Conservation (phyloP, 2,888 invertebrate genomes). For the Agrochola circellaris region DNA sequence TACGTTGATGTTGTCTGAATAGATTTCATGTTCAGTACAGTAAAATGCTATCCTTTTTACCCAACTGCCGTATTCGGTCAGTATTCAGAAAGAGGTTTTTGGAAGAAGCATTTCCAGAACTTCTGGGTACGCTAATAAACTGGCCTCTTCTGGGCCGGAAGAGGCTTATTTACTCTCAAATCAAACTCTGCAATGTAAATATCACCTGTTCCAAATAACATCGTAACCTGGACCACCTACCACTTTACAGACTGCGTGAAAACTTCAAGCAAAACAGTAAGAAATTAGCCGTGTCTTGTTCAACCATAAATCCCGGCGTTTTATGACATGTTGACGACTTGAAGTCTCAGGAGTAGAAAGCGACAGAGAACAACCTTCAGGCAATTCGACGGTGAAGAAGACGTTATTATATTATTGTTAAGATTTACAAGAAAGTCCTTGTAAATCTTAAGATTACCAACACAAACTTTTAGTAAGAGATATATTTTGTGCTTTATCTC, state of each 20-base stretch:
- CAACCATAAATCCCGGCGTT: conserved; percentile 30
- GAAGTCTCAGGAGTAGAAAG: conserved; percentile 1
- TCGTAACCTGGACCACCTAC: conserved; percentile 14
- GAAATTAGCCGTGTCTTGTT: conserved; percentile 13
- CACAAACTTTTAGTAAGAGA: too few species aligned
- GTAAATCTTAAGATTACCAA: background rate
- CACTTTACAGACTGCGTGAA: background rate
- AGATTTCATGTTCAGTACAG: background rate
- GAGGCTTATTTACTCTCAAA: background rate
- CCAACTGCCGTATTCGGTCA: background rate
- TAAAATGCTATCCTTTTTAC: background rate
- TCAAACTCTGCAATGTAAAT: too few species aligned
- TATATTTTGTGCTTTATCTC: background rate
- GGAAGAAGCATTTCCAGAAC: background rate
- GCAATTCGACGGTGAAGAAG: background rate
- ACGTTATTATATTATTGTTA: background rate
- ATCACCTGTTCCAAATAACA: background rate
- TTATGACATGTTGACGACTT: conserved; percentile 30
- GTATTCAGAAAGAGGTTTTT: too few species aligned
- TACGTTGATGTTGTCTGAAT: background rate
- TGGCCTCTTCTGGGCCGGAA: background rate
- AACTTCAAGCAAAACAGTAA: conserved; percentile 11
- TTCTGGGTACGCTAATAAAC: background rate
- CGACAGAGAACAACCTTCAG: conserved; percentile 1
- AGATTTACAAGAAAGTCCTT: background rate